Base-by-base conservation (phyloP, 2,113 vertebrate genomes). In the Caranx ignobilis region DNA sequence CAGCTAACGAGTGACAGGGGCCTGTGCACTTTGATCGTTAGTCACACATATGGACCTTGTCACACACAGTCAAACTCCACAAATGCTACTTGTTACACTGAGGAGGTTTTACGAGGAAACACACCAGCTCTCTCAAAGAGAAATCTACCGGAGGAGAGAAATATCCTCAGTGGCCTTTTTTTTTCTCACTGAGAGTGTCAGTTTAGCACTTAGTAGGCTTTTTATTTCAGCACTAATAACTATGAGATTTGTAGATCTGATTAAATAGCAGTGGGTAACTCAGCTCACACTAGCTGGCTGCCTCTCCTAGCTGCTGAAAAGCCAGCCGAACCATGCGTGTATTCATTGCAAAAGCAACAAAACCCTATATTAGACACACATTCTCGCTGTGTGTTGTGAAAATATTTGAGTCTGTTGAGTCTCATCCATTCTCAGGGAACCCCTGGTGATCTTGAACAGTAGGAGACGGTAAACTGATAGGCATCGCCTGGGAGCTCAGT, bases 21-120 rank as follows among this genome's bases (percentile, higher is more conserved):
- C 67, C 80, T 47, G 73, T 18, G 52, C 72, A 78, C 91, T 94
- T 93, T 94, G 90, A 94, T 94, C 79, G 77, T 87, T 63, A 65
- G 86, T 87, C 88, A 81, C 90, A 93, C 94, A 93, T 88, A 84
- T 94, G 93, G 92, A 91, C 68, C 88, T 79, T 83, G 91, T 93
- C 91, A 82, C 89, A 72, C 73, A 54, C 72, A 77, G 12, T 72
- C 52, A 82, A 76, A 70, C 68, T 70, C 76, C 71, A 75, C 71
- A 78, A 86, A 88, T 88, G 88, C 80, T 82, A 66, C 84, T 83
- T 78, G 82, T 87, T 87, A 56, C 70, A 54, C 85, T 73, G 37
- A 47, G 75, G 13, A 16, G 34, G 10, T 59, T 83, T 84, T 77
- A 77, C 79, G 86, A 71, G 72, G 82, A 89, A 84, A 86, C 21